These are phyloP conservation scores for Drosophila testacea DNA, from an alignment of 2,888 invertebrate genomes.

Conservation along the genomic window DNA sequence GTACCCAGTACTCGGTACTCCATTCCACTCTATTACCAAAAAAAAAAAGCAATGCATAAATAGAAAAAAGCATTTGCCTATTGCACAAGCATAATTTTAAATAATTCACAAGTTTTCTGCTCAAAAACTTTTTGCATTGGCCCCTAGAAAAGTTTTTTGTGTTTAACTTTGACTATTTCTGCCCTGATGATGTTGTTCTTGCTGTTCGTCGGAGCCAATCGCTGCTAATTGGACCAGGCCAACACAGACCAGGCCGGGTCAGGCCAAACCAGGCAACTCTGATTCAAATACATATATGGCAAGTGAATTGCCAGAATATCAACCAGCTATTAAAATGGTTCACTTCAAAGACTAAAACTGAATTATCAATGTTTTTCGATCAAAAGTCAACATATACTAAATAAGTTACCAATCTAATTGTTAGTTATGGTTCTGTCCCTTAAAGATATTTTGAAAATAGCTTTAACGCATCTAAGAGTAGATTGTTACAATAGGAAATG, in stretches of 20 bases:
- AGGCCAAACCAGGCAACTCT: conserved; percentile 13
- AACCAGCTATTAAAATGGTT: conserved; percentile 23
- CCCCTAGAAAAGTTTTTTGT: conserved; percentile 31
- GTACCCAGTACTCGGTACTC: conserved; percentile 20
- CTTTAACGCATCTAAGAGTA: not conserved
- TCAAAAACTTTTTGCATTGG: conserved; percentile 45
- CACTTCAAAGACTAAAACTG: conserved; percentile 16
- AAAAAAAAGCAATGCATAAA: conserved; percentile 4
- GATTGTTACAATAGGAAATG: not conserved
- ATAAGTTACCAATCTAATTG: not conserved
- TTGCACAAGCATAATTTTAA: conserved; percentile 57
- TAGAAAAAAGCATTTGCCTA: conserved; percentile 23
- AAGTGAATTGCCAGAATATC: conserved; percentile 26
- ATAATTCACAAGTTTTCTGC: conserved; percentile 64
- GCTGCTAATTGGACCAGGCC: conserved; percentile 56
- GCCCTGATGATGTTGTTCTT: conserved; percentile 62
- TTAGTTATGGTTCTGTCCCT: not conserved
- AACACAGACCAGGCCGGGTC: conserved; percentile 22
- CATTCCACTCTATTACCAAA: conserved; percentile 16
- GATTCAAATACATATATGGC: conserved; percentile 30
- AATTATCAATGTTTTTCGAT: conserved; percentile 1
- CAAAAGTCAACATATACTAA: conserved; percentile 2
- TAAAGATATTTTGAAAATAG: not conserved
- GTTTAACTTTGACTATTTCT: conserved; percentile 56
- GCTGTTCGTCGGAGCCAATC: conserved; percentile 45